These are phyloP conservation scores for Saxidomus purpurata DNA, from an alignment of 1,140 invertebrate species.

Conservation along the genomic window DNA sequence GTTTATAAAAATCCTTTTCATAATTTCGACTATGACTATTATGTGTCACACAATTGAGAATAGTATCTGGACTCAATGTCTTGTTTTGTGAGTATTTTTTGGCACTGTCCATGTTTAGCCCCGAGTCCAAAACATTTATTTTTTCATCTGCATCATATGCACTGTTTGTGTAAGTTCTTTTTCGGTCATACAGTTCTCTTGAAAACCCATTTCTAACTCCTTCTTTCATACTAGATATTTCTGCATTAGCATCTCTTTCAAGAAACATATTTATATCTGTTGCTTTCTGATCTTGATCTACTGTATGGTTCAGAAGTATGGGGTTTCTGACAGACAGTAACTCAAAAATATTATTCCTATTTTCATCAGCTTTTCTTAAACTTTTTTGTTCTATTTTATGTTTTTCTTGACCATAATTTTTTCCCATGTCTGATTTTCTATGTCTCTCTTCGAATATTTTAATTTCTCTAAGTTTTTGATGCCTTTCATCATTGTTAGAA, in stretches of 20 bases:
- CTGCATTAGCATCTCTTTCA: not conserved
- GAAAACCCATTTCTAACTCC: not conserved
- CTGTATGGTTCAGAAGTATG: not conserved
- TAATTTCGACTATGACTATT: not conserved
- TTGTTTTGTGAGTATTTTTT: conserved; percentile 5
- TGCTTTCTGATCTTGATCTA: not conserved
- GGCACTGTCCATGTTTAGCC: not conserved
- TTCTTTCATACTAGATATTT: not conserved
- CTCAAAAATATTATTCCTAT: conserved; percentile 61
- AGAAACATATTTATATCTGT: not conserved
- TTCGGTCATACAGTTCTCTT: not conserved
- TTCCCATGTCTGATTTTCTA: not conserved
- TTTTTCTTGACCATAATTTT: not conserved
- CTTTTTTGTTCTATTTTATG: not conserved
- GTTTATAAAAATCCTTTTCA: not conserved
- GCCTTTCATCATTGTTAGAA: not conserved
- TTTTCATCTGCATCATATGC: not conserved
- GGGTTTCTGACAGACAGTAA: not conserved
- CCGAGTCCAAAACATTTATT: not conserved
- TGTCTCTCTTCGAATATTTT: conserved; percentile 44
- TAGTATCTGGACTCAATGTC: not conserved
- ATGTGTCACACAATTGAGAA: not conserved
- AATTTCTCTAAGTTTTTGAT: conserved; percentile 50
- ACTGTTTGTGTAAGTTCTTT: not conserved
- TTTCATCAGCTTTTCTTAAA: conserved; percentile 52